Evolutionary conservation across 2,797 vertebrate genomes (phyloP), one percentile per base, ranked within the genome.

Genomic region (Pipistrellus pygmaeus): DNA sequence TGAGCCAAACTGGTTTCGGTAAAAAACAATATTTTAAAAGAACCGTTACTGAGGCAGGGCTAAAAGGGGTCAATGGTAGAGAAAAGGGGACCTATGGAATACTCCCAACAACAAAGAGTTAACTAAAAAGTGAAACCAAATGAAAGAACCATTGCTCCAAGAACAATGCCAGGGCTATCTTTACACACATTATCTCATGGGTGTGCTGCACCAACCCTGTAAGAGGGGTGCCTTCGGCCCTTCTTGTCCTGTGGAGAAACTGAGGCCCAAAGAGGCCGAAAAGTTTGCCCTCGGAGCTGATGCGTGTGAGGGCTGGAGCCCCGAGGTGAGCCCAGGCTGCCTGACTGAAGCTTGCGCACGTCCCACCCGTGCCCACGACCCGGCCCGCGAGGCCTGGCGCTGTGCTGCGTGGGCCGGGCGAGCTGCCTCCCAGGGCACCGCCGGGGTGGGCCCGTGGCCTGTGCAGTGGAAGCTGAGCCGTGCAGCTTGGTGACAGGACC

Each of bases 381-480:
- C 2, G 4, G 27, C 57, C 25, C 5, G 23, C 0, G 0, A 8
- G 1, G 6, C 78, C 51, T 15, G 0, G n/a, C 0, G 0, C 0
- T 0, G 21, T 15, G 7, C 73, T n/a, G n/a, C 38, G 0, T 21
- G 5, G 0, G 9, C 5, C 7, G 14, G 27, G 2, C 46, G 30
- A 80, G 75, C 44, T 15, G 41, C 77, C 77, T 38, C 7, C 0
- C 2, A 57, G 78, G 32, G 55, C 8, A 2, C 17, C 4, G 0
- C 2, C 1, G 0, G 46, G 75, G 35, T 17, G 46, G 76, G 44
- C 23, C 62, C 35, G 11, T 2, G 41, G 57, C 77, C 46, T 2
- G 10, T 57, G 85, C 41, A 8, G 10, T 88, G 93, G 92, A 95
- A 93, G 89, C 91, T 55, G 84, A 97, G 90, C 94, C 95, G 82